Conservation (phyloP, 2,113 vertebrate genomes). For the Illadopsis cleaveri region DNA sequence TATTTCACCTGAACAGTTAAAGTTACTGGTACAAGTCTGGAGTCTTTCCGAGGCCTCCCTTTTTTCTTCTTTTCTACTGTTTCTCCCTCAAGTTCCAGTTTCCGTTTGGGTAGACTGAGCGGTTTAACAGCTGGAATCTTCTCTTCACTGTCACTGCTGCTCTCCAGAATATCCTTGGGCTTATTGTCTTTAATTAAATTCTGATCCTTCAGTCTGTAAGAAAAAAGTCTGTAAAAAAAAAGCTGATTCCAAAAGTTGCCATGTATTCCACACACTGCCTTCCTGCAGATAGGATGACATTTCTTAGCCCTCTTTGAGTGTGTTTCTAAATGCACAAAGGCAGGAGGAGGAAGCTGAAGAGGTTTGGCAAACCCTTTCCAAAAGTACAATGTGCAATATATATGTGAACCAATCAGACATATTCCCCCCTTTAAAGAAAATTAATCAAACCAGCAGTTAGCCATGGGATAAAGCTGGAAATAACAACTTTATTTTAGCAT, state of each 20-base stretch:
- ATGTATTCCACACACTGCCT: background rate
- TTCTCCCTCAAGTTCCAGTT: constrained; percentile 86
- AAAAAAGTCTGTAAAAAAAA: constrained; percentile 62
- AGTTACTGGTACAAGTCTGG: constrained; percentile 81
- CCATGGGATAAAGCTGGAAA: background rate
- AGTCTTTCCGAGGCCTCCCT: constrained; percentile 92
- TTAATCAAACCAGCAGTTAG: background rate
- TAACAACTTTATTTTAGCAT: background rate
- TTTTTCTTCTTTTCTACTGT: constrained; percentile 96
- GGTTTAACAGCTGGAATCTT: constrained; percentile 85
- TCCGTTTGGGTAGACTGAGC: constrained; percentile 84
- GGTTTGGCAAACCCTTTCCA: background rate
- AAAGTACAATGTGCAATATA: background rate
- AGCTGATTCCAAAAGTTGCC: background rate
- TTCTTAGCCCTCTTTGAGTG: background rate
- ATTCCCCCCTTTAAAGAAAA: background rate
- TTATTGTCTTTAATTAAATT: constrained; percentile 82
- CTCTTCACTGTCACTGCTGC: constrained; percentile 96
- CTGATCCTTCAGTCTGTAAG: constrained; percentile 83
- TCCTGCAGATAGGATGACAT: background rate
- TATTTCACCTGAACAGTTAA: constrained; percentile 84
- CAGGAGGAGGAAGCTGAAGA: background rate
- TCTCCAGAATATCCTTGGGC: constrained; percentile 83
- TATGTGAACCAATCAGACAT: background rate
- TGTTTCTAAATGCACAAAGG: background rate